A percentile compares a stretch with the other conserved stretches of the same genome.
These are phyloP conservation scores for Bombyx mandarina DNA, from an alignment of 1,140 invertebrate genomes.

Conservation along the genomic window DNA sequence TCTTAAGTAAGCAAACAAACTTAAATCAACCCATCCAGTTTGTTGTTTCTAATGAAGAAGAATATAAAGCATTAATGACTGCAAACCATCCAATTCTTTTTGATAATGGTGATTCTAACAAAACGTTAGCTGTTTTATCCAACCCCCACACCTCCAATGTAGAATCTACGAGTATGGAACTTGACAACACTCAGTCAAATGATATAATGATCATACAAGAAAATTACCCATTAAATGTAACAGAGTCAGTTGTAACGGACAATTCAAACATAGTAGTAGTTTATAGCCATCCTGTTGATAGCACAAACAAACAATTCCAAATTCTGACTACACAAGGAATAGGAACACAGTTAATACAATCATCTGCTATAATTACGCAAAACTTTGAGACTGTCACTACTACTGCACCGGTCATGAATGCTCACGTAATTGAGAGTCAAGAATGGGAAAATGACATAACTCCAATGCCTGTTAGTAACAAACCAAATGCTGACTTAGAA, in stretches of 20 bases:
- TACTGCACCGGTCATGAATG: conserved; percentile 43
- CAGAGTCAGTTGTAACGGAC: conserved; percentile 52
- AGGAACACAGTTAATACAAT: conserved; percentile 47
- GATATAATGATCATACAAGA: conserved; percentile 66
- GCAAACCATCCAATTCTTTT: conserved; percentile 60
- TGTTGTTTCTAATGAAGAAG: conserved; percentile 65
- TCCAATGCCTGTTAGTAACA: conserved; percentile 16
- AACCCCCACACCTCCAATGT: conserved; percentile 26
- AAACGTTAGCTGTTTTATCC: conserved; percentile 49
- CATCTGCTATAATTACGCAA: conserved; percentile 66
- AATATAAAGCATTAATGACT: conserved; percentile 60
- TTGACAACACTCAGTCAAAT: conserved; percentile 43
- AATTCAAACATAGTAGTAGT: conserved; percentile 75
- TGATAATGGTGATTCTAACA: conserved; percentile 41
- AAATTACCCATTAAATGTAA: conserved; percentile 56
- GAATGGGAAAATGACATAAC: conserved; percentile 36
- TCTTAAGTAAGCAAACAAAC: conserved; percentile 38
- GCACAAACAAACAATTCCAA: conserved; percentile 68
- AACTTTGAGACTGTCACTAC: conserved; percentile 70
- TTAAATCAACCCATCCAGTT: conserved; percentile 62
- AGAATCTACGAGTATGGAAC: conserved; percentile 32
- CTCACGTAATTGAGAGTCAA: conserved; percentile 29
- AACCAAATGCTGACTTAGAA: conserved; percentile 4
- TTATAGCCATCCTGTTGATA: conserved; percentile 73
- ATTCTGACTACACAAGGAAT: conserved; percentile 46